Conservation (phyloP, 2,888 invertebrate species). For the Dryadula phaetusa region DNA sequence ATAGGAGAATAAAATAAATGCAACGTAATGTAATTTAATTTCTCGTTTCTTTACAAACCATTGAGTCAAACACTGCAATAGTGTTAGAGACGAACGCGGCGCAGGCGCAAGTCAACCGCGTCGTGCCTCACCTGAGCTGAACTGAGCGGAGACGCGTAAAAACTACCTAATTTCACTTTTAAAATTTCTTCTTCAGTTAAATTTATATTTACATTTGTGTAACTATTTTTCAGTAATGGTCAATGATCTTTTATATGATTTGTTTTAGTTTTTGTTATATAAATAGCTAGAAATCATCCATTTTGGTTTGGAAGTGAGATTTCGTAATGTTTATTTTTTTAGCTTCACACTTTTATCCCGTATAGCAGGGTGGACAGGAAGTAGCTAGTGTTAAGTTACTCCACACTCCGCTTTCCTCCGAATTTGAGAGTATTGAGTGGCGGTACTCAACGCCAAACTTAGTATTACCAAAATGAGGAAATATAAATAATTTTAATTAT, state of each 20-base stretch:
- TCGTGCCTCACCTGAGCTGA: slow-evolving; percentile 7
- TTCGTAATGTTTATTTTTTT: too few relatives aligned
- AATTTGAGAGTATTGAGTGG: too few relatives aligned
- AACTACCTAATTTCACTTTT: slow-evolving; percentile 20
- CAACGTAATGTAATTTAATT: not conserved
- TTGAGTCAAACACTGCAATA: slow-evolving; percentile 18
- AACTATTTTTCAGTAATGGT: not conserved
- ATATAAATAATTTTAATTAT: too few relatives aligned
- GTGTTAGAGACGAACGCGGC: slow-evolving; percentile 8
- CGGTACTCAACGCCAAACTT: too few relatives aligned
- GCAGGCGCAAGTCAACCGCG: slow-evolving; percentile 28
- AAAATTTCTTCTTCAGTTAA: not conserved
- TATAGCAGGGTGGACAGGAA: too few relatives aligned
- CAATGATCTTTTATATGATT: not conserved
- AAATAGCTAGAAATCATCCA: not conserved
- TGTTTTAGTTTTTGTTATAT: not conserved
- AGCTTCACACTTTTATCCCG: too few relatives aligned
- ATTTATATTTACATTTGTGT: not conserved
- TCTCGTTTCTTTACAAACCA: slow-evolving; percentile 19
- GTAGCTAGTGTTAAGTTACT: too few relatives aligned
- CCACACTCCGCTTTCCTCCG: too few relatives aligned
- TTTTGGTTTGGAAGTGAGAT: too few relatives aligned
- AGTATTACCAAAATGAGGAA: too few relatives aligned
- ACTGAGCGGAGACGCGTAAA: slow-evolving; percentile 6
- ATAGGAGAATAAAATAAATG: not conserved